A percentile compares a stretch with the other conserved stretches of the same genome.
Evolutionary conservation across 2,888 invertebrate genomes (phyloP).

Genomic region (Hypercompe scribonia): DNA sequence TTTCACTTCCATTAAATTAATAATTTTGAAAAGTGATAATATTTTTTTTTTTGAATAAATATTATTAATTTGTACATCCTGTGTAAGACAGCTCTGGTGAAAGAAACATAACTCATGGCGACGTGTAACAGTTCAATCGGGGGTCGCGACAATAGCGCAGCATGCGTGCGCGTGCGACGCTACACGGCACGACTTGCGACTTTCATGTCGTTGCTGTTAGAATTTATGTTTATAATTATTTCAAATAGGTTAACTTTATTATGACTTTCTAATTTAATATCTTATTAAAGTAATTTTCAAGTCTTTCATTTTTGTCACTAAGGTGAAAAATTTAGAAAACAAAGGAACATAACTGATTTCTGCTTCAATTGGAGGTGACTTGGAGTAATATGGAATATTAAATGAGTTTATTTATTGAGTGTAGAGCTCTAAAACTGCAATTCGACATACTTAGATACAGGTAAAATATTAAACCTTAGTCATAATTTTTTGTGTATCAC

Average conservation of each 20-base stretch:
- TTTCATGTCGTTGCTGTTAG: slow-evolving; percentile 48
- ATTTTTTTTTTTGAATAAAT: no score
- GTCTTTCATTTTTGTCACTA: not conserved
- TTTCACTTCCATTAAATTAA: not conserved
- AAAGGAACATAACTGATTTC: not conserved
- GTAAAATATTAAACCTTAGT: no score
- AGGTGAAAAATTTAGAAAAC: not conserved
- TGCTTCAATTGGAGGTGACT: not conserved
- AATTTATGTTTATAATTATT: slow-evolving; percentile 14
- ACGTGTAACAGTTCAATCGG: slow-evolving; percentile 82
- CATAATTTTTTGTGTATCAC: no score
- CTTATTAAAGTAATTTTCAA: not conserved
- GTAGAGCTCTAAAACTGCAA: no score
- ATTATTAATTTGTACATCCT: slow-evolving; percentile 10
- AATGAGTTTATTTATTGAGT: no score
- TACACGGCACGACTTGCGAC: slow-evolving; percentile 50
- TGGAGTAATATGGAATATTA: no score
- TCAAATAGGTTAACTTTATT: slow-evolving; percentile 6
- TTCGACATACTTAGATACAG: no score
- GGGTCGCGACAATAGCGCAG: slow-evolving; percentile 81
- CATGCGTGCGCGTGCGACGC: slow-evolving; percentile 74
- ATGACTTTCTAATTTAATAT: not conserved
- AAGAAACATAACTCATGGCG: slow-evolving; percentile 81
- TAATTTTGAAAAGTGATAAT: not conserved
- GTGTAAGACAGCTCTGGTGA: slow-evolving; percentile 4